Evolutionary conservation across 2,797 vertebrate species (phyloP), one percentile per base, ranked within the genome.

Genomic region (Falco cherrug): DNA sequence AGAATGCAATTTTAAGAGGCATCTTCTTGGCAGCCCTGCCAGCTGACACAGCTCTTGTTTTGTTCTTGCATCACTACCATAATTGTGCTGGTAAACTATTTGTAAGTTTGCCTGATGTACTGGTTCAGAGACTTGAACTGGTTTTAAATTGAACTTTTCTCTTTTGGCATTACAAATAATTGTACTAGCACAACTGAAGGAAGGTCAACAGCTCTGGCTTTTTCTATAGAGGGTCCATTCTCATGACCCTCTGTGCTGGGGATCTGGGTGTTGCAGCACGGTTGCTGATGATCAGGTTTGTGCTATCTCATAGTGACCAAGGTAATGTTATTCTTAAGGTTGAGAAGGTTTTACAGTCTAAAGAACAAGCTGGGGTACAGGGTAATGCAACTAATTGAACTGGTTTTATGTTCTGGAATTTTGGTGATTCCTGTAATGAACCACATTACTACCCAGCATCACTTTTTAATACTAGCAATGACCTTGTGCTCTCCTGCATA

Each of bases 11-110:
- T 90, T 93, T 57, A 89, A 82, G 56, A 75, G 76, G 24, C 57
- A 77, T 85, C 41, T 54, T 61, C 90, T 76, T 92, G 84, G 65
- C 74, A 81, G n/a, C 28, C 53, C 24, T 79, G 56, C 26, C 75
- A 89, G 54, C 93, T 95, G 94, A 85, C 82, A 48, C 61, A 90
- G 79, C 79, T 81, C 73, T 87, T 15, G 2, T 48, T 86, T 85
- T 69, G 19, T 31, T 79, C 87, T 95, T 92, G 69, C 60, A 50
- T 90, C 85, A 75, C 53, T 20, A 8, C 28, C n/a, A 10, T 82
- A 90, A 84, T 90, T 82, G 59, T 2, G 0, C 67, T 51, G 47
- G 35, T 85, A 83, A 67, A 63, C 28, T 90, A 11, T 69, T 69
- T 80, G 53, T 69, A 20, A 28, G 28, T 45, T 31, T 95, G 26